A percentile compares a stretch with the other conserved stretches of the same genome.
Conservation (phyloP, 2,888 invertebrate genomes). For the Pachliopta kotzebuea region DNA sequence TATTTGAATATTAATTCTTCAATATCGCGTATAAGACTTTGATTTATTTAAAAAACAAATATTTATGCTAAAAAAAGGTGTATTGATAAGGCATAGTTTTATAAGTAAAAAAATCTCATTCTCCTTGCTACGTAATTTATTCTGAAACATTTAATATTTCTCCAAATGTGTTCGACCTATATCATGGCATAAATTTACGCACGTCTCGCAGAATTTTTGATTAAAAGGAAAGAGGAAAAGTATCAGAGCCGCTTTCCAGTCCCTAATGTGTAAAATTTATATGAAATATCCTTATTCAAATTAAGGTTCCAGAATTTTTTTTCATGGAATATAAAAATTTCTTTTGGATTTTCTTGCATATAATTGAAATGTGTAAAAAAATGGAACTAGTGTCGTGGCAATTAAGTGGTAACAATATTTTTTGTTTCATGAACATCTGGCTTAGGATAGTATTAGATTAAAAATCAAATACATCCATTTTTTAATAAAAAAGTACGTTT, state of each 20-base stretch:
- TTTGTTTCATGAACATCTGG: too few relatives aligned
- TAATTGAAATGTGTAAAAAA: too few relatives aligned
- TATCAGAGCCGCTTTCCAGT: not conserved
- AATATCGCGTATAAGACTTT: not conserved
- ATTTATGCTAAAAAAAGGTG: not conserved
- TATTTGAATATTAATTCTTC: not conserved
- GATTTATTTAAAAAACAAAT: not conserved
- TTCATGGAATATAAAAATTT: too few relatives aligned
- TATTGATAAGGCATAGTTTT: not conserved
- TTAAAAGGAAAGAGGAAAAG: constrained; percentile 11
- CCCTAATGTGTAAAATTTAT: not conserved
- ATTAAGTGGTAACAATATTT: too few relatives aligned
- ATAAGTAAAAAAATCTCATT: not conserved
- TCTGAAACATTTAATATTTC: constrained; percentile 11
- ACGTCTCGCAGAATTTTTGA: constrained; percentile 12
- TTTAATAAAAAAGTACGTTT: not conserved
- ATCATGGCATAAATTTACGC: constrained; percentile 15
- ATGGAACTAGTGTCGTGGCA: too few relatives aligned
- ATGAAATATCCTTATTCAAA: not conserved
- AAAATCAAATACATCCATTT: not conserved
- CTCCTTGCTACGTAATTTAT: constrained; percentile 1
- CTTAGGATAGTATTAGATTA: too few relatives aligned
- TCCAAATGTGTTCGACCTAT: constrained; percentile 17
- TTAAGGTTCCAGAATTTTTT: too few relatives aligned
- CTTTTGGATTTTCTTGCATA: too few relatives aligned